These are phyloP conservation scores for Colinus virginianus DNA, from an alignment of 2,113 vertebrate genomes.

Conservation along the genomic window DNA sequence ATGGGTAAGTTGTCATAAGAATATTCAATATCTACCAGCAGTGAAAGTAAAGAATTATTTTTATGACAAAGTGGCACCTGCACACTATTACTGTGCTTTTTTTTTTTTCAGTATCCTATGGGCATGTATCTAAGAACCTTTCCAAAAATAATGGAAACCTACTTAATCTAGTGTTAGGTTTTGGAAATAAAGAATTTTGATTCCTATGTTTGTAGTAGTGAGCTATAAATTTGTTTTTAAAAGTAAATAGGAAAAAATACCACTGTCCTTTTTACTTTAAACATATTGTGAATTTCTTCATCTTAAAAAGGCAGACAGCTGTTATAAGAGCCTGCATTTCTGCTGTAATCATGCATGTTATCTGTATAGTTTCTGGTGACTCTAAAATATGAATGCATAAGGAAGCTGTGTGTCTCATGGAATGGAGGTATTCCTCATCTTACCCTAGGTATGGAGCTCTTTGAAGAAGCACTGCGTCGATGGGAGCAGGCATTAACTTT, in stretches of 20 bases:
- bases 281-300: not conserved
- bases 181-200: not conserved
- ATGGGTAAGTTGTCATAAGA: conserved; percentile 87
- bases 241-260: not conserved
- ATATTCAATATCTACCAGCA: not conserved
- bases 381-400: not conserved
- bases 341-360: not conserved
- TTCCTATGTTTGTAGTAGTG: not conserved
- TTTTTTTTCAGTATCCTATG: not conserved
- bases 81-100: not conserved
- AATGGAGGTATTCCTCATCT: not conserved
- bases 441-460: conserved; percentile 93
- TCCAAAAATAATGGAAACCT: not conserved
- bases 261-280: not conserved
- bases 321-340: not conserved
- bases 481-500: conserved; percentile 96
- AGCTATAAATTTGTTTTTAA: not conserved
- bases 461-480: conserved; percentile 91
- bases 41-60: not conserved
- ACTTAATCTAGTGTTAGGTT: not conserved
- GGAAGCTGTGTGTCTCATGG: not conserved
- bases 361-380: rapidly evolving
- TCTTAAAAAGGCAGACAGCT: not conserved
- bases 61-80: not conserved
- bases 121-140: not conserved